Conservation (phyloP, 2,888 invertebrate genomes). For the Drosophila subsilvestris region DNA sequence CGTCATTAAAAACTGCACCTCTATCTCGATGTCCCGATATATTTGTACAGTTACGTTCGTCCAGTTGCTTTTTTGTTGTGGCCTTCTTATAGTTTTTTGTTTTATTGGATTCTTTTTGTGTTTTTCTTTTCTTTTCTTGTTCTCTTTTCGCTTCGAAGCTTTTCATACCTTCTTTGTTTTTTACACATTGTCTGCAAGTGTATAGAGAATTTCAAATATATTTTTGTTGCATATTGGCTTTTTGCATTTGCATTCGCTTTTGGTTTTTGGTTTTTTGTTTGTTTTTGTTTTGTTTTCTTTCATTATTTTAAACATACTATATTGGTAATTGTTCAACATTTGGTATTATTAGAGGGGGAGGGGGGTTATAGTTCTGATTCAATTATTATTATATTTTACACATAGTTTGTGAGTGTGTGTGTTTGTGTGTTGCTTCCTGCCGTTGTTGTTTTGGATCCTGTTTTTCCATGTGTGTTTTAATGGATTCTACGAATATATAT, state of each 20-base stretch:
- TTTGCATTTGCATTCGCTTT: constrained; percentile 38
- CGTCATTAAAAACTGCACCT: background rate
- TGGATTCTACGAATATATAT: background rate
- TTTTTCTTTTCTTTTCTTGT: constrained; percentile 38
- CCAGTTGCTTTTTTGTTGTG: constrained; percentile 34
- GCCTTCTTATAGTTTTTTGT: constrained; percentile 15
- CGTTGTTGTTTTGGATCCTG: constrained; percentile 1
- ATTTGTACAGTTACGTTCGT: constrained; percentile 35
- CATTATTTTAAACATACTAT: constrained; percentile 18
- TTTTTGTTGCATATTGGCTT: constrained; percentile 43
- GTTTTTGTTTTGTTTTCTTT: constrained; percentile 21
- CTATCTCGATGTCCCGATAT: constrained; percentile 16
- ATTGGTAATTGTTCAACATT: constrained; percentile 40
- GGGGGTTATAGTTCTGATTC: background rate
- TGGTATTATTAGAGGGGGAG: constrained; percentile 29
- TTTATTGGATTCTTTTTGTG: constrained; percentile 5
- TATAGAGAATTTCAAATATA: constrained; percentile 73
- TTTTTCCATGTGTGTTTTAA: background rate
- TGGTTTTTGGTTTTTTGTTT: constrained; percentile 34
- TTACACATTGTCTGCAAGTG: constrained; percentile 86
- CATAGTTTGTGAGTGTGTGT: constrained; percentile 15
- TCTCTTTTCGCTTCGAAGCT: constrained; percentile 18
- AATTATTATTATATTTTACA: constrained; percentile 41
- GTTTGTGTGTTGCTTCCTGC: constrained; percentile 18
- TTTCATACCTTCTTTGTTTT: constrained; percentile 75